Evolutionary conservation across 1,140 invertebrate species (phyloP), one percentile per base, ranked within the genome.

Genomic region (Dryas iulia): DNA sequence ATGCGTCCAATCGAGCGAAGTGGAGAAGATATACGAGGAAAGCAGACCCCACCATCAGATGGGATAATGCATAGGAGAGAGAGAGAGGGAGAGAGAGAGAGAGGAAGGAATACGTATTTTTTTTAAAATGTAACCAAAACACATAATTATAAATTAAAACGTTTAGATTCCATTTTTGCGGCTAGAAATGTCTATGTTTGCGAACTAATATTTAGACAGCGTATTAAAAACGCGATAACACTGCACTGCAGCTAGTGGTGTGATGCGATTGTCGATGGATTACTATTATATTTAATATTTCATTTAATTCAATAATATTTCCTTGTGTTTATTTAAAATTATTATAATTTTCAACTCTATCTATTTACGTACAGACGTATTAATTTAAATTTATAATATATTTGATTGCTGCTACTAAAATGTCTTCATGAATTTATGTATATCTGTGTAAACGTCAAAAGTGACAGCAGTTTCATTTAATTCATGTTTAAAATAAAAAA

Each of bases 181-280:
- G 57, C 62, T 70, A 76, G 70, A 73, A 56, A 69, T 56, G 65
- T 75, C 79, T 82, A 83, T 83, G 74, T 82, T 76, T 79, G 80
- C 67, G 69, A 61, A 73, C 76, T 78, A 84, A 88, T 85, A 86
- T 86, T 86, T 85, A 78, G 77, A 69, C 66, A 66, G 62, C 66
- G 80, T 82, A 86, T 85, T 85, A 84, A 84, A 83, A 86, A 84
- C 68, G 75, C 79, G 86, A 88, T 88, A 88, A 85, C 76, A 63
- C 62, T 86, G 86, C 82, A 86, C 54, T 66, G 57, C 39, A 28
- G 24, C 52, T 73, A 78, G 71, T 78, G 79, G 68, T 75, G 77
- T 18, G 53, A 21, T 54, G 21, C 35, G 39, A 28, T 64, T 64
- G 21, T 74, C 59, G 76, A 78, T 80, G 53, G 10, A n/a, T 56